A percentile compares a stretch with the other conserved stretches of the same genome.
phyloP scores from a whole-genome alignment of 2,113 vertebrate genomes.

The Semnornis frantzii region DNA sequence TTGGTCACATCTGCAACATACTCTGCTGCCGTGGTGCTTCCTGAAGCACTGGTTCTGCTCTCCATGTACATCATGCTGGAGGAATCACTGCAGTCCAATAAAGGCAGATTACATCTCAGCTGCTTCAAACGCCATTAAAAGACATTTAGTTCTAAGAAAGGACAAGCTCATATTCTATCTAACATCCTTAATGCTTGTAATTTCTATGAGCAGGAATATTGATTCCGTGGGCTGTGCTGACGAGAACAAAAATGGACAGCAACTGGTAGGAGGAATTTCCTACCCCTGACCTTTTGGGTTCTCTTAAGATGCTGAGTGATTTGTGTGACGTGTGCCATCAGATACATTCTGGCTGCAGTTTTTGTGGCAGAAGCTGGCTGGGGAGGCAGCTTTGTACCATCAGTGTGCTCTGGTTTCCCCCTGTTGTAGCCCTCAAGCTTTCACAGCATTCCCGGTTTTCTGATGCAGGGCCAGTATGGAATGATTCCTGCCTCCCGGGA shows the following conservation, averaged over 20 bases:
- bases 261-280: neutral
- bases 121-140: neutral
- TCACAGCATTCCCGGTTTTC: neutral
- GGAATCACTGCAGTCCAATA: neutral
- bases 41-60: neutral
- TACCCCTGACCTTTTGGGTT: neutral
- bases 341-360: neutral
- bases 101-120: neutral
- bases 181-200: slow-evolving; percentile 7
- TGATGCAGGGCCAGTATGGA: neutral
- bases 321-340: neutral
- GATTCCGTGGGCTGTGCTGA: slow-evolving; percentile 22
- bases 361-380: neutral
- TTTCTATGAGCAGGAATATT: slow-evolving; percentile 2
- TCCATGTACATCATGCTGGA: neutral
- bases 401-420: neutral
- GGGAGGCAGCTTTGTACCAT: neutral
- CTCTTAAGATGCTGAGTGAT: neutral
- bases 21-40: neutral
- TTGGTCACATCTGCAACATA: neutral
- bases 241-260: neutral
- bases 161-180: neutral
- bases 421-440: neutral
- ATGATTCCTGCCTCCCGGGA: neutral
- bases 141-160: neutral